Conservation (phyloP, 2,797 vertebrate genomes). For the Hydrophis major region DNA sequence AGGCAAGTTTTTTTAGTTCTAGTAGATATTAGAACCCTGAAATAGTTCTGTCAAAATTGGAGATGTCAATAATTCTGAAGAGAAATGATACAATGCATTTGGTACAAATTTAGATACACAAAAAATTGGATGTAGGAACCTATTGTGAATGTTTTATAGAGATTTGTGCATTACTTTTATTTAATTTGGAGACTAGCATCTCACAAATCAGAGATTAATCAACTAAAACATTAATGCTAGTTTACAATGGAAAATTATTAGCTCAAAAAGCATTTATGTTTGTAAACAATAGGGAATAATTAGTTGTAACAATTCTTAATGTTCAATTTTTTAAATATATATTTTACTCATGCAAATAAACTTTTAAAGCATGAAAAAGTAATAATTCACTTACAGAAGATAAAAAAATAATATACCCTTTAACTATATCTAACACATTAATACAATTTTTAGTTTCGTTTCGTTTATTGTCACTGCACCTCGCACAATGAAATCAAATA, state of each 20-base stretch:
- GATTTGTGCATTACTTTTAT: background rate
- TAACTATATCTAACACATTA: background rate
- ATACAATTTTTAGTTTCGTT: background rate
- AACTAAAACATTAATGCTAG: background rate
- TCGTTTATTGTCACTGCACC: too few species aligned
- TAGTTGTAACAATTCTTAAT: background rate
- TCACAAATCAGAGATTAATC: background rate
- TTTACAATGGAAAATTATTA: background rate
- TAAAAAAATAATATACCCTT: background rate
- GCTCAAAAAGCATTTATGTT: background rate
- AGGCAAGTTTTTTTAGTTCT: background rate
- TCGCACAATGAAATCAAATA: too few species aligned
- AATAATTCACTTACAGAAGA: background rate
- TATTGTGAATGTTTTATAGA: background rate
- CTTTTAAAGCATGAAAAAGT: background rate
- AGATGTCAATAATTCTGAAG: background rate
- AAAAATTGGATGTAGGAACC: background rate
- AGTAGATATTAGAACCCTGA: background rate
- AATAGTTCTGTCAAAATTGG: background rate
- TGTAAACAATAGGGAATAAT: background rate
- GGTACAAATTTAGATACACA: background rate
- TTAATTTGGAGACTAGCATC: background rate
- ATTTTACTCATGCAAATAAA: background rate
- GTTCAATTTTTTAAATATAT: background rate
- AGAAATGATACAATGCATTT: background rate